Percentiles rank a stretch among this genome's conserved stretches.
These are phyloP conservation scores for Caerostris extrusa DNA, from an alignment of 1,140 invertebrate species.

Conservation along the genomic window DNA sequence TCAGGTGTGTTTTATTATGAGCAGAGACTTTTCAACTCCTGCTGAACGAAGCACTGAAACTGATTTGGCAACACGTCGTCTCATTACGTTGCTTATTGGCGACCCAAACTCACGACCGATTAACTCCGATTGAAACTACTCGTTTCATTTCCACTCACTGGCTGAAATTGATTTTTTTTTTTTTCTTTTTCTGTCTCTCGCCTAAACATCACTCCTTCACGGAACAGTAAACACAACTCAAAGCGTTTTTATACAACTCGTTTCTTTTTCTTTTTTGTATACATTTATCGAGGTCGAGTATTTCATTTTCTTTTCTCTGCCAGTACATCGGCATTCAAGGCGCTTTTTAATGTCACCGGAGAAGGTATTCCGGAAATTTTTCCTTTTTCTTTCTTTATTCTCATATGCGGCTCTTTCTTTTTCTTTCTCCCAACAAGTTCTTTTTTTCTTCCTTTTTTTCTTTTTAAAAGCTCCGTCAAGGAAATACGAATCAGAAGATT, in stretches of 20 bases:
- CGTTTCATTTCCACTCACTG: constrained; percentile 24
- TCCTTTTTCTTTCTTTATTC: not conserved
- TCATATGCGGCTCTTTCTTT: too few species aligned
- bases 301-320: constrained; percentile 54
- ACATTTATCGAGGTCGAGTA: constrained; percentile 57
- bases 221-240: constrained; percentile 59
- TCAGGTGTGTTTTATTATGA: not conserved
- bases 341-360: constrained; percentile 50
- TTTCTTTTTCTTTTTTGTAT: constrained; percentile 32
- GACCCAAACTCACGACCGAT: constrained; percentile 47
- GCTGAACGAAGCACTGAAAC: not conserved
- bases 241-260: constrained; percentile 30
- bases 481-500: constrained; percentile 57
- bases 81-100: constrained; percentile 18
- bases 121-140: constrained; percentile 56
- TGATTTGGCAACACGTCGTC: constrained; percentile 11
- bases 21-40: not conserved
- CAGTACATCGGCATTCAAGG: constrained; percentile 45
- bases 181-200: not conserved
- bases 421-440: too few species aligned
- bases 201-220: constrained; percentile 51
- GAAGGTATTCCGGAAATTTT: not conserved
- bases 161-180: constrained; percentile 43
- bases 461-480: constrained; percentile 39
- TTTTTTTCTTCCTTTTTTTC: not conserved